Evolutionary conservation across 2,888 invertebrate genomes (phyloP), one percentile per base, ranked within the genome.

Genomic region (Drosophila colorata): DNA sequence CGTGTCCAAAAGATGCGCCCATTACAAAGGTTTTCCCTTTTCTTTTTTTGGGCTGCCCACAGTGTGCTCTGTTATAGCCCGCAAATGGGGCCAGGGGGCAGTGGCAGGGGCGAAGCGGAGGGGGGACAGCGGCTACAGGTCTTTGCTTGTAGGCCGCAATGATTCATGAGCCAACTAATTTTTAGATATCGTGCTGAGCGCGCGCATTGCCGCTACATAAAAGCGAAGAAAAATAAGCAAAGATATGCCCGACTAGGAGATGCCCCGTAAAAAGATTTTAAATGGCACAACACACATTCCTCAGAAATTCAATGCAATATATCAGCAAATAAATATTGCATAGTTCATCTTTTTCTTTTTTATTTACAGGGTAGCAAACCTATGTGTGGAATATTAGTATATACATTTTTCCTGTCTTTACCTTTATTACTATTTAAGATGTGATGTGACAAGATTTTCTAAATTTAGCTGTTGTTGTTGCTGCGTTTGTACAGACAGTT

Each of bases 161-260:
- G 74, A 75, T 74, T 71, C 74, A 70, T 75, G 58, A 63, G 66
- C 43, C 74, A 70, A 71, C 75, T 66, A 57, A 70, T 66, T 66
- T 69, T 58, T 2, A 40, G 46, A 63, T 74, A 74, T 72, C 65
- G 58, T 72, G 73, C 73, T 65, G 74, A 53, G 73, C 33, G 63
- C 44, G 53, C 57, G 14, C 25, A 25, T 28, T 37, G 53, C 38
- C 40, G 61, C 64, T 14, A 49, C 16, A 57, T 28, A 41, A 53
- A 49, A 66, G 31, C 28, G 25, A 33, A 25, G 18, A 4, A 13
- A 33, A 28, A 28, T 2, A 28, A 13, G 3, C 5, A 6, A 11
- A 11, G 1, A 11, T 13, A 20, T 41, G 48, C 33, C 1, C 31
- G 47, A 33, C 46, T 25, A 23, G 9, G 2, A 14, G 33, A 13